Percentiles rank a stretch among this genome's conserved stretches.
Evolutionary conservation across 2,797 vertebrate species (phyloP).

Genomic region (Chloroceryle inda): DNA sequence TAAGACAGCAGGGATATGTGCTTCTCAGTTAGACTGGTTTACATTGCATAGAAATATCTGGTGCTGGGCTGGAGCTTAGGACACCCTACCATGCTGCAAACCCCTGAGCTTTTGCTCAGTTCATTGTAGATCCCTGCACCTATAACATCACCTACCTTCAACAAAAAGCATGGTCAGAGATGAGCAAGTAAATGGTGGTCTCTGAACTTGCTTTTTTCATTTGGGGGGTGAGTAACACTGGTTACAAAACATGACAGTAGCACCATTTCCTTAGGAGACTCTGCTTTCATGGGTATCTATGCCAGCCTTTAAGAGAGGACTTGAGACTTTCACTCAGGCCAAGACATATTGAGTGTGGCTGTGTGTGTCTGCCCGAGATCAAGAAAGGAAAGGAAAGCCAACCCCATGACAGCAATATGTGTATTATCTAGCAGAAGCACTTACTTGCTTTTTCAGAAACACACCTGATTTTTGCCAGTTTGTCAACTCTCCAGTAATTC

Average conservation of each 20-base stretch:
- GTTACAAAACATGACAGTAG: background rate
- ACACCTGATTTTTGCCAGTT: background rate
- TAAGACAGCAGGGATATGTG: background rate
- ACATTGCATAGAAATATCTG: background rate
- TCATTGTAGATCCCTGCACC: background rate
- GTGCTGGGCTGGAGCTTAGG: background rate
- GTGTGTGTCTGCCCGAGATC: background rate
- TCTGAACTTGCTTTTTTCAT: background rate
- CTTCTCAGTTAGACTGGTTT: background rate
- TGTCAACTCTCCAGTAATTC: background rate
- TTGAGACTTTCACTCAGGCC: background rate
- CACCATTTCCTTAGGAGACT: background rate
- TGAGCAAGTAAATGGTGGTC: background rate
- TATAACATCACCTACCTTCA: background rate
- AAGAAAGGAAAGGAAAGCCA: background rate
- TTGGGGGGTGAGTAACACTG: background rate
- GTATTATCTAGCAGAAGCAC: background rate
- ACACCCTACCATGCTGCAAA: background rate
- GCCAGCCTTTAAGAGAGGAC: background rate
- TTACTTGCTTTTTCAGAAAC: background rate
- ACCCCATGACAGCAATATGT: background rate
- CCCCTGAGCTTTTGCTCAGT: background rate
- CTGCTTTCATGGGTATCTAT: background rate
- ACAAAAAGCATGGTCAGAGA: background rate
- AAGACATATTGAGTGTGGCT: fast-evolving